Conservation (phyloP, 2,113 vertebrate genomes). For the Dicrurus megarhynchus region DNA sequence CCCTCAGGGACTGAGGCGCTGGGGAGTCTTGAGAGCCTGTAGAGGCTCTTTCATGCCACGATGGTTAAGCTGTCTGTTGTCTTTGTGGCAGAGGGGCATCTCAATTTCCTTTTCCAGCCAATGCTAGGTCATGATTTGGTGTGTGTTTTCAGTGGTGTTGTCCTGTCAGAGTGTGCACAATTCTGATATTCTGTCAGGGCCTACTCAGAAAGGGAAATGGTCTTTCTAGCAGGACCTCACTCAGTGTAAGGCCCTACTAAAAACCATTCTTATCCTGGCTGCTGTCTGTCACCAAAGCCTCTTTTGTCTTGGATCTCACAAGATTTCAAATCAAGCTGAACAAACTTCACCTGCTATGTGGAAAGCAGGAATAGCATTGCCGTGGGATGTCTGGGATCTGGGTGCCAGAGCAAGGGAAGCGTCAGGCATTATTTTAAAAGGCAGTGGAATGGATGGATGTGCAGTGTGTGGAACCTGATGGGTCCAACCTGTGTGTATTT, state of each 20-base stretch:
- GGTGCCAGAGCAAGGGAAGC: neutral
- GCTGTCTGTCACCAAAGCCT: neutral
- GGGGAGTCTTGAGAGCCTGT: neutral
- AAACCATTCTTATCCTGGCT: neutral
- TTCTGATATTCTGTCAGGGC: neutral
- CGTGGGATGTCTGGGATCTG: neutral
- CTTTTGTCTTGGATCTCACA: neutral
- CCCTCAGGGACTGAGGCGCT: accelerated
- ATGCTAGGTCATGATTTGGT: accelerated
- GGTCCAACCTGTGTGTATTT: neutral
- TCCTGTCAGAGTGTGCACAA: neutral
- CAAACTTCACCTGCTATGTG: accelerated
- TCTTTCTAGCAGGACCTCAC: accelerated
- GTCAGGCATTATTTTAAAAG: neutral
- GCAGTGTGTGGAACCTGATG: neutral
- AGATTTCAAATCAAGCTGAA: neutral
- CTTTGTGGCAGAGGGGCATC: neutral
- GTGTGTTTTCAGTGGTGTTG: neutral
- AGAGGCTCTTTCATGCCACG: neutral
- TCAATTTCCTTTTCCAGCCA: neutral
- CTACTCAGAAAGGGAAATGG: no score
- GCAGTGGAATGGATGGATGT: neutral
- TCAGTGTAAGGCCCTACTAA: neutral
- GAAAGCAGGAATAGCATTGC: neutral
- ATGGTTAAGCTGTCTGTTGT: neutral